Evolutionary conservation across 2,888 invertebrate genomes (phyloP), one percentile per base, ranked within the genome.

Genomic region (Drosophila testacea): DNA sequence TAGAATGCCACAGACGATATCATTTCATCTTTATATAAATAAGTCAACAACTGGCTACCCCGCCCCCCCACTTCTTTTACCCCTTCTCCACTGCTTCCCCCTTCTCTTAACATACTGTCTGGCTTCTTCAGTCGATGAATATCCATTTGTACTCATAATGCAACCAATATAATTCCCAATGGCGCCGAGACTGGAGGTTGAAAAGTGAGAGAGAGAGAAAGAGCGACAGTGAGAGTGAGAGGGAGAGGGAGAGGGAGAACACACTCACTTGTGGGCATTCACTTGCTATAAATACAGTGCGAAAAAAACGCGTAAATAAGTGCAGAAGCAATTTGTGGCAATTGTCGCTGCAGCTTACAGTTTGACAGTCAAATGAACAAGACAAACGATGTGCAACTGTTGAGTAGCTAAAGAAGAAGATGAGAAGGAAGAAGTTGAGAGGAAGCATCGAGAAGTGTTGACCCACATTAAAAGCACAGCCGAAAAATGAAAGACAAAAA

Each of bases 261-360:
- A 30, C 16, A 16, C 11, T 67, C 81, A 83, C 86, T 83, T 87
- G 88, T 83, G 78, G 76, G 83, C 88, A 85, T 80, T 88, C 88
- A 67, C 57, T 73, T 77, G 76, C 78, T 70, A 69, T 61, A 78
- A 73, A 78, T 76, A 76, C 47, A 55, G 56, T 11, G 72, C 30
- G 27, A 71, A 67, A 62, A 70, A 71, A 44, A 39, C 32, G 52
- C 47, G 39, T 46, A 62, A 77, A 75, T 73, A 72, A 75, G 51
- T 71, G 79, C 68, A 75, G 52, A 71, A 77, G 71, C 78, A 88
- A 85, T 88, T 88, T 83, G 84, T 44, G 78, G 78, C 87, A 85
- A 85, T 85, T 85, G 85, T 88, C 88, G 75, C 75, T 56, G 46
- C 69, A 30, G 22, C 42, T 42, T 59, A 74, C 80, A 77, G 77